Conservation (phyloP, 1,140 invertebrate genomes). For the Drosophila nasuta region DNA sequence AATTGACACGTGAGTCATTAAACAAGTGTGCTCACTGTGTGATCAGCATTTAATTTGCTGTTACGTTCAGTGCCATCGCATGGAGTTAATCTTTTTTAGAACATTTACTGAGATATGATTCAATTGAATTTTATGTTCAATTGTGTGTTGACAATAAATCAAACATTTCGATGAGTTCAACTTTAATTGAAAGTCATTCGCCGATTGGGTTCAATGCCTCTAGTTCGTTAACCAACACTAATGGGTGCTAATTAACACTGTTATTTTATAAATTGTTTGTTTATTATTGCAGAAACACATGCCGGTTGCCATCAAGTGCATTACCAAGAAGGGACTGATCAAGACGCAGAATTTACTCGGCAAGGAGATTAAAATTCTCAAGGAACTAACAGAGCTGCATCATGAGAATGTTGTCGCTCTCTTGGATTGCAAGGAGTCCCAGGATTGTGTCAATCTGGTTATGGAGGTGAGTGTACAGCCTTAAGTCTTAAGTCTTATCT, state of each 20-base stretch:
- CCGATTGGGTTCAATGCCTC: conserved; percentile 56
- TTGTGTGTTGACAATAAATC: conserved; percentile 6
- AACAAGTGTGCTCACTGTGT: conserved; percentile 13
- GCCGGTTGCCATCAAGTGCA: conserved; percentile 98
- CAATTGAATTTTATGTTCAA: conserved; percentile 28
- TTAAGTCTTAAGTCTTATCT: conserved; percentile 15
- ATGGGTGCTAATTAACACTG: conserved; percentile 55
- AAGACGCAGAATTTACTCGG: conserved; percentile 98
- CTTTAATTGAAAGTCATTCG: conserved; percentile 5
- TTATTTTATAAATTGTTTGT: conserved; percentile 1
- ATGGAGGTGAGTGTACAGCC: conserved; percentile 92
- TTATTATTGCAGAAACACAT: conserved; percentile 91
- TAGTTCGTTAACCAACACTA: conserved; percentile 42
- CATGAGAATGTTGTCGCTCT: conserved; percentile 99
- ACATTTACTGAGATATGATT: conserved; percentile 25
- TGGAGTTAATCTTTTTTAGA: not conserved
- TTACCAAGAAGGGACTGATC: conserved; percentile 98
- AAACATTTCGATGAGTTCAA: conserved; percentile 33
- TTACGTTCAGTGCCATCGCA: not conserved
- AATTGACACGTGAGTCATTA: conserved; percentile 36
- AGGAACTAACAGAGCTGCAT: conserved; percentile 97
- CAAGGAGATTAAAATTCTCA: conserved; percentile 99
- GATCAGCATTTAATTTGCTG: conserved; percentile 18
- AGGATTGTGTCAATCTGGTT: conserved; percentile 97
- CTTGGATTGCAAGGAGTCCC: conserved; percentile 98